These are phyloP conservation scores for Digitonthophagus gazella DNA, from an alignment of 2,888 invertebrate species.

Conservation along the genomic window DNA sequence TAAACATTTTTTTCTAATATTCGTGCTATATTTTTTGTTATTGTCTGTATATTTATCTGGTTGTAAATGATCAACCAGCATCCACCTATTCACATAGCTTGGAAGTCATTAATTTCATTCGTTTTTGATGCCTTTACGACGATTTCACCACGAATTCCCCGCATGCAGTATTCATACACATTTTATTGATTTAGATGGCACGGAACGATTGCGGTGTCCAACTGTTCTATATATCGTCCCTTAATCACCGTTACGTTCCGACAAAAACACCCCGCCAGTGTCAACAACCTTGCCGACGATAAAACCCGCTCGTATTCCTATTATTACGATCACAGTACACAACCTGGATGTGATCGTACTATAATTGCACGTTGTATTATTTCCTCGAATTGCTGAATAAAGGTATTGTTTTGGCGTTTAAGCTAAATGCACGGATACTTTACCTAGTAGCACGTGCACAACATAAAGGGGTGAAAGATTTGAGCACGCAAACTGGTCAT, in stretches of 20 bases:
- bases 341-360: conserved; percentile 3
- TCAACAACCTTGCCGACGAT: conserved; percentile 14
- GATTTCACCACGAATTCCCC: background rate
- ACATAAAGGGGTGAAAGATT: too few species aligned
- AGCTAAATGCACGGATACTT: background rate
- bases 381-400: too few species aligned
- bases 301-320: background rate
- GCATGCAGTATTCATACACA: background rate
- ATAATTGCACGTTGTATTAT: background rate
- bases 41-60: too few species aligned
- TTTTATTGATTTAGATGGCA: conserved; percentile 5
- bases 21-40: background rate
- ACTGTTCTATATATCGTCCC: background rate
- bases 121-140: too few species aligned
- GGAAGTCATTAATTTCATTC: too few species aligned
- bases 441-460: too few species aligned
- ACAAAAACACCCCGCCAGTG: conserved; percentile 10
- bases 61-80: too few species aligned
- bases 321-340: conserved; percentile 2
- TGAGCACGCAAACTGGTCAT: too few species aligned
- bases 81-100: too few species aligned
- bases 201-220: background rate
- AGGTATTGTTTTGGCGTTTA: background rate
- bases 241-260: too few species aligned
- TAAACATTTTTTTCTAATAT: background rate